Evolutionary conservation across 2,113 vertebrate species (phyloP), one percentile per base, ranked within the genome.

Genomic region (Apodemus sylvaticus): DNA sequence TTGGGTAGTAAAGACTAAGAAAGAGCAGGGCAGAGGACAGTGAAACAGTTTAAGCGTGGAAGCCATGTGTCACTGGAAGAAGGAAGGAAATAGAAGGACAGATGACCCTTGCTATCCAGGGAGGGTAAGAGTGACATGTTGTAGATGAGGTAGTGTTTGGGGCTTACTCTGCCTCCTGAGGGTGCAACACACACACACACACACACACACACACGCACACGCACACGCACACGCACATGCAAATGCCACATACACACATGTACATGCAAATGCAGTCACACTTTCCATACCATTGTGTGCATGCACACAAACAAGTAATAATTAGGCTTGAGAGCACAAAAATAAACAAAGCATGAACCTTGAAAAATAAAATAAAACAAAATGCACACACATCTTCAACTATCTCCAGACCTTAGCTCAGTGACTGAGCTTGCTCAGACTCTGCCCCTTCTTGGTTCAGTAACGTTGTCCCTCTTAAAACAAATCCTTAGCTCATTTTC

Each of bases 301-400:
- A 55, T 36, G 22, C 8, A 42, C 24, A 77, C 73, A 77, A 45
- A 26, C 45, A 87, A 86, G 3, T 68, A 26, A 94, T 45, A 86
- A 79, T 12, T 94, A 53, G 17, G 86, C 89, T 71, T 91, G 73
- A 73, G 62, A 87, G 39, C 68, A 42, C 87, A 94, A 22, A 73
- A 66, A 96, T 48, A 58, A 96, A 42, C 85, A n/a, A 94, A 68
- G 29, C 53, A 88, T 64, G 31, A 66, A 89, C 86, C 34, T 53
- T 34, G 2, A 48, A 55, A 48, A 39, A 22, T 20, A 71, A 71
- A 82, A 82, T 16, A 82, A 68, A 51, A 51, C 17, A 42, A 85
- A 45, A 29, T 16, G 20, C 4, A 17, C 26, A 64, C 24, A 10
- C 39, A 34, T 26, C 0, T 9, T 34, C 26, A 55, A n/a, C 20